phyloP scores from a whole-genome alignment of 2,888 invertebrate species.

The Dryobota labecula region DNA sequence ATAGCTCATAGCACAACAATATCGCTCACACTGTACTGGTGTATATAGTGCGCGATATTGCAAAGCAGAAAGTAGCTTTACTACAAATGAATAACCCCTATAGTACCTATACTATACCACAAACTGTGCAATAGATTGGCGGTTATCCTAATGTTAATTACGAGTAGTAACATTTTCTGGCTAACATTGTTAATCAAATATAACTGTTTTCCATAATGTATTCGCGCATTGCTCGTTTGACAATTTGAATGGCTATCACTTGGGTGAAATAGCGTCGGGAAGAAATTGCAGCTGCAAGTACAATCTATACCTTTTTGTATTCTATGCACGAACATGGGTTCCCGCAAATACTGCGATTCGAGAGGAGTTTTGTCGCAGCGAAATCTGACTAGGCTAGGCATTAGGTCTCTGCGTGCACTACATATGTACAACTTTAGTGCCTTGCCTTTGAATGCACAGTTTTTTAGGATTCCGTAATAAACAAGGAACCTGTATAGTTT shows the following conservation, averaged over 20 bases:
- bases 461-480: no score
- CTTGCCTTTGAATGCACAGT: no score
- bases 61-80: no score
- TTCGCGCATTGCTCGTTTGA: not conserved
- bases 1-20: no score
- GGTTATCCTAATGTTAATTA: constrained; percentile 22
- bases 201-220: constrained; percentile 10
- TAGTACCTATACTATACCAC: no score
- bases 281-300: constrained; percentile 49
- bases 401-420: constrained; percentile 13
- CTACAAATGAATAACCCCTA: no score
- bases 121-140: not conserved
- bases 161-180: constrained; percentile 1
- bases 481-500: no score
- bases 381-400: constrained; percentile 56
- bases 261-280: constrained; percentile 10
- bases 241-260: constrained; percentile 25
- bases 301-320: constrained; percentile 47
- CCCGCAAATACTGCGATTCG: constrained; percentile 58
- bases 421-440: constrained; percentile 2
- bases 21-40: no score
- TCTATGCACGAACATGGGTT: constrained; percentile 42
- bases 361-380: constrained; percentile 53
- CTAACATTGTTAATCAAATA: constrained; percentile 7
- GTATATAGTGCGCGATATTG: no score